These are phyloP conservation scores for Diorhabda elongata DNA, from an alignment of 1,140 invertebrate genomes.

Conservation along the genomic window DNA sequence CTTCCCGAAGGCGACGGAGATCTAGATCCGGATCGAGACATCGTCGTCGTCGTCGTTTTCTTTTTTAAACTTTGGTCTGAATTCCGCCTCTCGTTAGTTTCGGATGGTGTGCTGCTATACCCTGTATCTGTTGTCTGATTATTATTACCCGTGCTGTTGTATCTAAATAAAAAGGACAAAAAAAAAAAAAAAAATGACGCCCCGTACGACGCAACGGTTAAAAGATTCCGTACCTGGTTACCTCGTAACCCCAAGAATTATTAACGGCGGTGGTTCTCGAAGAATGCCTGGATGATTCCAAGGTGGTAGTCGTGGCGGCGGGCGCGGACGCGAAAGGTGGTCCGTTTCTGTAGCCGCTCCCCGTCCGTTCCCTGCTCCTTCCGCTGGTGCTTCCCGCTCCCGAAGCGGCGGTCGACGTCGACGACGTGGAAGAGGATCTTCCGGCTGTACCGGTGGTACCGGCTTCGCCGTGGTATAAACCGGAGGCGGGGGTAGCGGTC, in stretches of 20 bases:
- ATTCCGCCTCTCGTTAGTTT: constrained; percentile 40
- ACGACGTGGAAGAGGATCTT: constrained; percentile 8
- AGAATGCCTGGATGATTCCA: neutral
- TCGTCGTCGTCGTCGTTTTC: constrained; percentile 50
- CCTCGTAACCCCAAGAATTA: constrained; percentile 42
- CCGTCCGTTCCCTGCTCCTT: constrained; percentile 41
- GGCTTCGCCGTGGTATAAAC: constrained; percentile 11
- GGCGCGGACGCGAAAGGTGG: constrained; percentile 45
- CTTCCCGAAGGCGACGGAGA: constrained; percentile 48
- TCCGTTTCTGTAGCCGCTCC: constrained; percentile 48
- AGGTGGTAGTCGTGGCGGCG: constrained; percentile 22
- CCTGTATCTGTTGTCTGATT: constrained; percentile 44
- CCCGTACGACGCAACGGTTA: too few relatives aligned
- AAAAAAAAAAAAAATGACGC: neutral
- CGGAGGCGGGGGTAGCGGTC: constrained; percentile 28
- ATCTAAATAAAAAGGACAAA: constrained; percentile 23
- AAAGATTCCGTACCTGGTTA: constrained; percentile 10
- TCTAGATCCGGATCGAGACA: constrained; percentile 49
- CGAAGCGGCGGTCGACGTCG: constrained; percentile 19
- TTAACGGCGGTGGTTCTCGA: constrained; percentile 36
- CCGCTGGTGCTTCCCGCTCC: constrained; percentile 12
- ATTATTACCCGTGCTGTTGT: constrained; percentile 28
- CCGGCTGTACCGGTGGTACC: constrained; percentile 7
- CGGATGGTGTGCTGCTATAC: constrained; percentile 42
- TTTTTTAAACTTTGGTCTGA: constrained; percentile 42